phyloP scores from a whole-genome alignment of 2,797 vertebrate genomes.

The Masticophis lateralis region DNA sequence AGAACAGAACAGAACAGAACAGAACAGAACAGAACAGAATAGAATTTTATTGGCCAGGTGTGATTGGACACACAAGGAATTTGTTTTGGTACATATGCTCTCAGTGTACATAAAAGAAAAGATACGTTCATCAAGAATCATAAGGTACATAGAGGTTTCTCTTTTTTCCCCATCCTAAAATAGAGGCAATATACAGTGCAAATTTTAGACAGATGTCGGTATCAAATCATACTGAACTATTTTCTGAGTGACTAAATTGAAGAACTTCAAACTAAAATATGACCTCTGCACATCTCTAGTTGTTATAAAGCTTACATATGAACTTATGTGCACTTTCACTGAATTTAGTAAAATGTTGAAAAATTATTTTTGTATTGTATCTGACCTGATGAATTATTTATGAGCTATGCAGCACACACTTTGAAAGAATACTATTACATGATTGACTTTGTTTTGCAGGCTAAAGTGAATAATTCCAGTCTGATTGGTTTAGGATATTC shows the following conservation, averaged over 20 bases:
- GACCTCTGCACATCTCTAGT: background rate
- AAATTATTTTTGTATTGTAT: background rate
- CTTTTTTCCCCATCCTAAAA: background rate
- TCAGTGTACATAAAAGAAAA: too few relatives aligned
- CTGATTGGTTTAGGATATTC: conserved; percentile 95
- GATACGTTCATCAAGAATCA: too few relatives aligned
- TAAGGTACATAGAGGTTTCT: background rate
- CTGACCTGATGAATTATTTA: background rate
- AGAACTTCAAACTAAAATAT: background rate
- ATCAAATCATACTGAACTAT: background rate
- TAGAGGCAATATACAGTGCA: background rate
- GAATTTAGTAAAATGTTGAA: background rate
- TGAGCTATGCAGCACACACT: background rate
- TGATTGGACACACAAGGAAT: too few relatives aligned
- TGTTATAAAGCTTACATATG: background rate
- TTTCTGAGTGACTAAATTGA: background rate
- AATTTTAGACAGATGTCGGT: background rate
- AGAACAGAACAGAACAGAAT: too few relatives aligned
- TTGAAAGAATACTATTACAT: conserved; percentile 18
- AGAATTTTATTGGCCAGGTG: too few relatives aligned
- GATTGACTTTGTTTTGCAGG: conserved; percentile 70
- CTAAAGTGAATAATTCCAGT: conserved; percentile 98
- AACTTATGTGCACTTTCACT: background rate
- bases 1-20: too few relatives aligned
- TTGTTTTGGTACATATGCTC: too few relatives aligned